Conservation (phyloP, 2,113 vertebrate genomes). For the Caloenas nicobarica region DNA sequence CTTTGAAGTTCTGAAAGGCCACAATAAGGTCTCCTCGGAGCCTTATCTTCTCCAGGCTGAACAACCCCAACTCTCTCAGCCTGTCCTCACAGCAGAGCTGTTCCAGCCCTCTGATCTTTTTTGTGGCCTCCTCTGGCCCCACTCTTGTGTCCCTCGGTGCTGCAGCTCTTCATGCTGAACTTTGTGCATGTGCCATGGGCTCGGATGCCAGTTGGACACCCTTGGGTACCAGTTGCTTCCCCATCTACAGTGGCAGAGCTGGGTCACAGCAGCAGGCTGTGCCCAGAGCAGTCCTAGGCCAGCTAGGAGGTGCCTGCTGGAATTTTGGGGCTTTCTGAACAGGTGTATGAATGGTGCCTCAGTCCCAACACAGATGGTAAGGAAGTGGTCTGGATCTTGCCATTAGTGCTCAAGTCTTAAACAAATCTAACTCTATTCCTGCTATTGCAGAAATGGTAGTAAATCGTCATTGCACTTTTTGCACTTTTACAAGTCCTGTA, state of each 20-base stretch:
- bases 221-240: neutral
- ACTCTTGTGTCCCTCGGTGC: neutral
- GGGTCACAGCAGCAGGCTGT: neutral
- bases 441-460: neutral
- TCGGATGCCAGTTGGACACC: neutral
- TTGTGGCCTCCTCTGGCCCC: too few species aligned
- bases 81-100: too few species aligned
- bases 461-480: neutral
- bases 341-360: neutral
- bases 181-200: rapidly evolving
- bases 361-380: neutral
- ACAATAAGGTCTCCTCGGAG: too few species aligned
- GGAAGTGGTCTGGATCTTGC: neutral
- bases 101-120: too few species aligned
- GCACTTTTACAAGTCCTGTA: neutral
- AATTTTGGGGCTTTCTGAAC: neutral
- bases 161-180: neutral
- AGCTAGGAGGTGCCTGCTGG: neutral
- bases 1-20: too few species aligned
- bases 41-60: too few species aligned
- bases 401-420: neutral
- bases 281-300: neutral
- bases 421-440: neutral
- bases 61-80: too few species aligned
- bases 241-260: neutral